phyloP scores from a whole-genome alignment of 2,797 vertebrate species.

The Enteromius fasciolatus region DNA sequence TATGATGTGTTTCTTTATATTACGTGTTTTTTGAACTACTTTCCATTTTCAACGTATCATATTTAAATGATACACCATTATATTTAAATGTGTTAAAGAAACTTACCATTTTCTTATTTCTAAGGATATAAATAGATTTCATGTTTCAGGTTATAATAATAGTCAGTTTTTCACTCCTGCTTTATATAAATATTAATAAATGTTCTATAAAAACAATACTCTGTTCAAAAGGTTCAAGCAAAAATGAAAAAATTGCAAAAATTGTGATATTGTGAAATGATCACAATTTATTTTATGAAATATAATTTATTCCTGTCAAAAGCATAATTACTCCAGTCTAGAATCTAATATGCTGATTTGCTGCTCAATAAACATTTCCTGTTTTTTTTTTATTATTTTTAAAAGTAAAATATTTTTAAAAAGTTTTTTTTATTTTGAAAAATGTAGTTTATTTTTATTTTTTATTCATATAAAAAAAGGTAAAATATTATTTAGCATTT shows the following conservation, averaged over 20 bases:
- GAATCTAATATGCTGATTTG: neutral
- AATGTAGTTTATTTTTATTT: no score
- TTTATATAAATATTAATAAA: neutral
- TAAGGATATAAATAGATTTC: neutral
- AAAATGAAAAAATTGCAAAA: no score
- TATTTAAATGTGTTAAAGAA: neutral
- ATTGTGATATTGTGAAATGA: neutral
- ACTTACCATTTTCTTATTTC: neutral
- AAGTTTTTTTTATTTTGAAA: no score
- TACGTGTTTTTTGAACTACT: neutral
- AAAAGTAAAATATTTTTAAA: no score
- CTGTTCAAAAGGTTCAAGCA: neutral
- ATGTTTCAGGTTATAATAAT: neutral
- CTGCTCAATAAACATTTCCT: neutral
- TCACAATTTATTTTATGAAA: neutral
- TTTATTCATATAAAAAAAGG: neutral
- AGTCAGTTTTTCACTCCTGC: neutral
- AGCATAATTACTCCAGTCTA: neutral
- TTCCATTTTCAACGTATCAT: neutral
- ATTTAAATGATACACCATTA: neutral
- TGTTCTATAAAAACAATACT: neutral
- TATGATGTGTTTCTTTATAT: slow-evolving; percentile 42
- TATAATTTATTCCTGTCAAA: neutral
- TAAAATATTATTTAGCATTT: neutral
- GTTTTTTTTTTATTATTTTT: neutral